A percentile compares a stretch with the other conserved stretches of the same genome.
Conservation (phyloP, 2,797 vertebrate genomes). For the Paratrypauchen microcephalus region DNA sequence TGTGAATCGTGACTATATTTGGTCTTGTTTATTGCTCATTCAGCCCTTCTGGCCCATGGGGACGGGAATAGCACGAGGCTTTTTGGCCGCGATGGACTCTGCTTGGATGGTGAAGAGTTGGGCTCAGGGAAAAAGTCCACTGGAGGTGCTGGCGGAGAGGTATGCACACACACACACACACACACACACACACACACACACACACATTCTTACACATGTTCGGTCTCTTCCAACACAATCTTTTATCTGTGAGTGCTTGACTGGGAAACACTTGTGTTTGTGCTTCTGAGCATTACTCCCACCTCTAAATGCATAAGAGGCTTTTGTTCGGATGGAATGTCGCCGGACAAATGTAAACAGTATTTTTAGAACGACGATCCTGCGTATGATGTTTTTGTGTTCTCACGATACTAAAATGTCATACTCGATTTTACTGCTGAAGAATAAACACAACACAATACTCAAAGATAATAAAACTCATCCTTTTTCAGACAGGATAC, state of each 20-base stretch:
- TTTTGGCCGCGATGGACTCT: constrained; percentile 95
- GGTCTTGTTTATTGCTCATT: constrained; percentile 30
- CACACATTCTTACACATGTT: constrained; percentile 1
- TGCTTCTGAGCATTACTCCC: constrained; percentile 42
- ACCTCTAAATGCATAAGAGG: constrained; percentile 54
- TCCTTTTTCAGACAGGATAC: too few relatives aligned
- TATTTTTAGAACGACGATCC: background rate
- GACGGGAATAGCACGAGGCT: constrained; percentile 96
- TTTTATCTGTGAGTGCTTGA: constrained; percentile 69
- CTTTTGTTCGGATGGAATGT: constrained; percentile 49
- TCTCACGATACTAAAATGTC: too few relatives aligned
- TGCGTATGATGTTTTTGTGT: background rate
- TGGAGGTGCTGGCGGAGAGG: constrained; percentile 97
- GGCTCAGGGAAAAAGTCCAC: constrained; percentile 87
- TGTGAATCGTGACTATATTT: constrained; percentile 37
- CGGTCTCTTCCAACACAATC: constrained; percentile 47
- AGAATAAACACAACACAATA: too few relatives aligned
- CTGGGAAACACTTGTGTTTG: constrained; percentile 50
- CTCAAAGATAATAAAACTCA: too few relatives aligned
- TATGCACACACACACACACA: constrained; percentile 48
- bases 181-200: too few relatives aligned
- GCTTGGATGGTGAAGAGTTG: constrained; percentile 98
- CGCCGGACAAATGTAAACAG: constrained; percentile 15
- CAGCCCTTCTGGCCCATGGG: constrained; percentile 99
- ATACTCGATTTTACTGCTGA: too few relatives aligned